Evolutionary conservation across 2,113 vertebrate genomes (phyloP).

Genomic region (Anser brachyrhynchus): DNA sequence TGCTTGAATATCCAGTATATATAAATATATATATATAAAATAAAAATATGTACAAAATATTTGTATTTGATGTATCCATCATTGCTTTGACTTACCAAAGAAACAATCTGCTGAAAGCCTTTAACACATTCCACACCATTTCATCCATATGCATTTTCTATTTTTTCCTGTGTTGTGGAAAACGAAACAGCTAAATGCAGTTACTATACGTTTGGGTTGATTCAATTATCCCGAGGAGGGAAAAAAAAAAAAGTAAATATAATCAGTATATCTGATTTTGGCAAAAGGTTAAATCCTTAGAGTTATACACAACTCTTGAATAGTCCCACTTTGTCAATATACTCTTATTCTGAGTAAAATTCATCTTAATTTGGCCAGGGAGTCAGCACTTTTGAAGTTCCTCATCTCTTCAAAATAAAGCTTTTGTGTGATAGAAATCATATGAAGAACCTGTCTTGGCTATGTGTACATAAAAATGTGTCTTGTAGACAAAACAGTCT

Average conservation of each 20-base stretch:
- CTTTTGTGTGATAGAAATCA: not conserved
- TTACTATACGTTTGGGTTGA: not conserved
- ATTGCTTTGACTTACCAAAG: not conserved
- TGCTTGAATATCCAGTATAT: not conserved
- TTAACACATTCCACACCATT: not conserved
- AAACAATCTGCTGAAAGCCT: not conserved
- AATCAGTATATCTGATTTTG: not conserved
- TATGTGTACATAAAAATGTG: not conserved
- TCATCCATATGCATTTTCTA: not conserved
- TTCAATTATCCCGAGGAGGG: not conserved
- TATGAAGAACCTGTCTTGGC: not conserved
- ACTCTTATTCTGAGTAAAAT: not conserved
- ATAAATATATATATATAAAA: not conserved
- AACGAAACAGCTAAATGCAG: not conserved
- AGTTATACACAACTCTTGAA: not conserved
- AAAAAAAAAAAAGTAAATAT: not conserved
- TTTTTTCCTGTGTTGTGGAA: not conserved
- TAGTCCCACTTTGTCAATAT: not conserved
- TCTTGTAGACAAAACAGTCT: not conserved
- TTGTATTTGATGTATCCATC: not conserved
- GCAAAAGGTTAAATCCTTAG: not conserved
- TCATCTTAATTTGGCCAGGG: not conserved
- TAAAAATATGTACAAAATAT: not conserved
- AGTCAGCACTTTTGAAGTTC: not conserved
- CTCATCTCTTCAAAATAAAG: not conserved